These are phyloP conservation scores for Tetranychus truncatus DNA, from an alignment of 2,888 invertebrate species.

Conservation along the genomic window DNA sequence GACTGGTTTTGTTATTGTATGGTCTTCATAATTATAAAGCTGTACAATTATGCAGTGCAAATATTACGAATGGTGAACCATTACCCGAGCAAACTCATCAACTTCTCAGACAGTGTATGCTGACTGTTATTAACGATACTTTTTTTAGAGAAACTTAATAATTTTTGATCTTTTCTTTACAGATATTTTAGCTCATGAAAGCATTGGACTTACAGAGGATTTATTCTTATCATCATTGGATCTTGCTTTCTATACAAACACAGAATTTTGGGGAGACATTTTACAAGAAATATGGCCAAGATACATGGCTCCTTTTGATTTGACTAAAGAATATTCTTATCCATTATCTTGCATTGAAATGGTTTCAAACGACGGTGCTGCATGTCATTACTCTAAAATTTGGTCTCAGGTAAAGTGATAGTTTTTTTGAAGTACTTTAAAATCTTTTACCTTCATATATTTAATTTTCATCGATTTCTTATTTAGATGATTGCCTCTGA, in stretches of 20 bases:
- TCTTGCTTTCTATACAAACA: constrained; percentile 40
- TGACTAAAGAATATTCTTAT: constrained; percentile 59
- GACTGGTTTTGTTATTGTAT: constrained; percentile 60
- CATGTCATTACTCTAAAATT: constrained; percentile 60
- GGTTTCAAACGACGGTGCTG: constrained; percentile 62
- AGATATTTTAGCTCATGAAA: background rate
- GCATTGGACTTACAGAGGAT: background rate
- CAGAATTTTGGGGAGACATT: constrained; percentile 63
- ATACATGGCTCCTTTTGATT: constrained; percentile 50
- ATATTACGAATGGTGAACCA: background rate
- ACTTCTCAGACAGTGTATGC: constrained; percentile 2
- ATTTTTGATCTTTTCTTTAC: background rate
- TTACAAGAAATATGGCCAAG: constrained; percentile 59
- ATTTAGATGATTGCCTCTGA: constrained; percentile 65
- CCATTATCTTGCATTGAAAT: constrained; percentile 67
- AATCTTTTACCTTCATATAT: constrained; percentile 5
- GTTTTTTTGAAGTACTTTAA: background rate
- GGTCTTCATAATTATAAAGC: background rate
- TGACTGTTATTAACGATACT: background rate
- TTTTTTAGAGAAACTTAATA: background rate
- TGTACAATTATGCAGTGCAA: background rate
- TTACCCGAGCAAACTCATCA: constrained; percentile 1
- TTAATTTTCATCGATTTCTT: background rate
- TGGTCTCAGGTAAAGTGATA: constrained; percentile 45
- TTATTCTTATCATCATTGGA: constrained; percentile 43